Evolutionary conservation across 2,888 invertebrate genomes (phyloP), one percentile per base, ranked within the genome.

Genomic region (Labia minor): DNA sequence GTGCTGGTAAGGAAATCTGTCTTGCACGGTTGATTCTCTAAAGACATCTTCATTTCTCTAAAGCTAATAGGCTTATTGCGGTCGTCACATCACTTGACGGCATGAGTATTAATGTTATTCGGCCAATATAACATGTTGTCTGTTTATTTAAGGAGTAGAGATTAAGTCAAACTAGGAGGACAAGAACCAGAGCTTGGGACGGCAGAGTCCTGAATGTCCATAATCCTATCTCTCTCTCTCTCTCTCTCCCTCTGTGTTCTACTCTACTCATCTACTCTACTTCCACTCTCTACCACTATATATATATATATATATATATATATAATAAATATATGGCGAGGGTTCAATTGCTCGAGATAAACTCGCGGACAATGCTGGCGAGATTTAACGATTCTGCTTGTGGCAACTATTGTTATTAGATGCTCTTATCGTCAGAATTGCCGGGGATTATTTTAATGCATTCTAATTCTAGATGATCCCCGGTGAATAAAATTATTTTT

Each of bases 111-210:
- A 49, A 49, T 49, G n/a, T 49, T 49, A 49, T 49, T 49, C 49
- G 49, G 49, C 49, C 49, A 49, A 49, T 49, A 4, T 49, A 49
- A 49, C 49, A 49, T 49, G 49, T 49, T 49, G 49, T 49, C 49
- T 49, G 49, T 49, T 49, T 49, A 49, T 49, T 49, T 49, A 49
- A 49, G 49, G 49, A 49, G 49, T 49, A 49, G 49, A 49, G 49
- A 49, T 49, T 49, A 49, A 49, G 49, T 49, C 8, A 4, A 16
- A 16, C 16, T 14, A 11, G 16, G 49, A 49, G 49, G 49, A 49
- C 49, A 49, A 49, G 49, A 16, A 49, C 49, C 4, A 49, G 49
- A 16, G 16, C 49, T 49, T 2, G 49, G 49, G 49, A 4, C 49
- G 14, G 49, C n/a, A 4, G 16, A 49, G 49, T 49, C 49, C 49